Conservation (phyloP, 2,888 invertebrate species). For the Fragum sueziense region DNA sequence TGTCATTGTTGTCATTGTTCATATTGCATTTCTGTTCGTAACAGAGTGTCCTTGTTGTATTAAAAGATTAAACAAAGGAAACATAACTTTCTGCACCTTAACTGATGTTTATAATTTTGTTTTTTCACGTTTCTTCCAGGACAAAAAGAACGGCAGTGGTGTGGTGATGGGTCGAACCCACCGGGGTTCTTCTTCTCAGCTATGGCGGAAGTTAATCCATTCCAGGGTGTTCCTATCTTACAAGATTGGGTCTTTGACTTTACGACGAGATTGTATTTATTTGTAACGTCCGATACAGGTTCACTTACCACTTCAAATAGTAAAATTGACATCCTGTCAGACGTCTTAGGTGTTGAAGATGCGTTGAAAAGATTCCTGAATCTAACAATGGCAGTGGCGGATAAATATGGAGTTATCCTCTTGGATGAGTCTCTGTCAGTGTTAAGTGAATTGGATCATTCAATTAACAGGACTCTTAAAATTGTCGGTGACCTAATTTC, state of each 20-base stretch:
- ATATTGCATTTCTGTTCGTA: neutral
- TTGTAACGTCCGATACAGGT: slow-evolving; percentile 39
- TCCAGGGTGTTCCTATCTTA: slow-evolving; percentile 44
- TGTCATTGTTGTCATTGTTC: neutral
- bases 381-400: neutral
- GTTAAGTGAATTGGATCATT: neutral
- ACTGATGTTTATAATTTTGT: neutral
- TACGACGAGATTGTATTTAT: slow-evolving; percentile 27
- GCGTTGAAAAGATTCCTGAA: neutral
- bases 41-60: neutral
- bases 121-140: neutral
- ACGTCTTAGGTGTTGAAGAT: slow-evolving; percentile 12
- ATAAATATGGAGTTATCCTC: neutral
- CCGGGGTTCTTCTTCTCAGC: slow-evolving; percentile 48
- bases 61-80: neutral
- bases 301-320: neutral
- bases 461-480: neutral
- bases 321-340: slow-evolving; percentile 7
- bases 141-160: slow-evolving; percentile 10
- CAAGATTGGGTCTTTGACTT: slow-evolving; percentile 31
- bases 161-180: slow-evolving; percentile 50
- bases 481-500: neutral
- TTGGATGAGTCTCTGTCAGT: neutral
- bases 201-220: slow-evolving; percentile 28
- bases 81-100: neutral